Conservation (phyloP, 2,797 vertebrate genomes). For the Pangasius larnaudii region DNA sequence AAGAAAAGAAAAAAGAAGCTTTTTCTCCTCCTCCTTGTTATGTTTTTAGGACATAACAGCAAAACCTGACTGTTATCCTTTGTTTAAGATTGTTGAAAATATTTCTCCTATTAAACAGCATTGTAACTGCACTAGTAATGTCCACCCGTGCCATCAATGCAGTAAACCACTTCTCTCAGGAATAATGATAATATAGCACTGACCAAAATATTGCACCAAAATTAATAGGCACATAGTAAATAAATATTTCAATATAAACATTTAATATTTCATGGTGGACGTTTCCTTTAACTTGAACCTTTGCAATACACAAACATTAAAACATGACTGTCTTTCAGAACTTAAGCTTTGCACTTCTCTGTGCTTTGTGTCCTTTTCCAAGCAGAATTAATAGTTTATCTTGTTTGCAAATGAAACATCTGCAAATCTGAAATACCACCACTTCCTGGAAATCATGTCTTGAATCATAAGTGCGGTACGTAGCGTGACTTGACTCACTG, state of each 20-base stretch:
- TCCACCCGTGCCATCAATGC: too few species aligned
- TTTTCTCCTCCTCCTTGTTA: too few species aligned
- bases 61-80: neutral
- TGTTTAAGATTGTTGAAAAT: conserved; percentile 6
- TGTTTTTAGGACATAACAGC: neutral
- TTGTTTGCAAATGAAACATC: conserved; percentile 4
- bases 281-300: neutral
- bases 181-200: neutral
- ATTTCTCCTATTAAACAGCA: neutral
- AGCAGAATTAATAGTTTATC: neutral
- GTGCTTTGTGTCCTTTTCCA: neutral
- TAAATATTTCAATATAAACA: neutral
- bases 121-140: neutral
- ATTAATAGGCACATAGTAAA: neutral
- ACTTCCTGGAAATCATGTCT: neutral
- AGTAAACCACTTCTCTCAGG: neutral
- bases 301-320: neutral
- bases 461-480: neutral
- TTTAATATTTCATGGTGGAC: neutral
- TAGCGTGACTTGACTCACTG: conserved; percentile 51
- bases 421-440: conserved; percentile 7
- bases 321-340: neutral
- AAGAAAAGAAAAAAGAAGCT: neutral
- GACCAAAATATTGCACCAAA: neutral
- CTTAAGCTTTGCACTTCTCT: neutral